Evolutionary conservation across 1,140 invertebrate species (phyloP).

Genomic region (Leptinotarsa defecta): DNA sequence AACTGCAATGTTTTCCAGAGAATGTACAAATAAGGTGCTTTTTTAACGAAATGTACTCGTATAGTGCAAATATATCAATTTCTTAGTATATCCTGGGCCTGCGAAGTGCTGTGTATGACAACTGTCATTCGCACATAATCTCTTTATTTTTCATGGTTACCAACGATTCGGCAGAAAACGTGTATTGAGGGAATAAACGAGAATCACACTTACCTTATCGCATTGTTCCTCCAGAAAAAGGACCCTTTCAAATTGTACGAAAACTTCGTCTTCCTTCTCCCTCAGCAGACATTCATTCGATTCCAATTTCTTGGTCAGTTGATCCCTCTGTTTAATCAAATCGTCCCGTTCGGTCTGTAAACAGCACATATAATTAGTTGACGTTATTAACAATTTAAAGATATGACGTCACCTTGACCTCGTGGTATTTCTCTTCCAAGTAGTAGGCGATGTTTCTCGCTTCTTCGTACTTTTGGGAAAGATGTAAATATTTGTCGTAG

Average conservation of each 20-base stretch:
- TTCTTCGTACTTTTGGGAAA: constrained; percentile 67
- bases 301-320: constrained; percentile 61
- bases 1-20: too few relatives aligned
- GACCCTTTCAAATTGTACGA: constrained; percentile 64
- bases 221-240: constrained; percentile 66
- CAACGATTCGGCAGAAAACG: too few relatives aligned
- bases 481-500: constrained; percentile 67
- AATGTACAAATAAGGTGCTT: too few relatives aligned
- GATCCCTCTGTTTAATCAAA: constrained; percentile 58
- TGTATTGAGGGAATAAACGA: too few relatives aligned
- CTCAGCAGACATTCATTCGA: constrained; percentile 62
- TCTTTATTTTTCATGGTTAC: too few relatives aligned
- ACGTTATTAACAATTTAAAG: neutral
- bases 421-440: constrained; percentile 69
- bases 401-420: constrained; percentile 62
- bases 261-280: constrained; percentile 68
- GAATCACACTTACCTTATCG: constrained; percentile 53
- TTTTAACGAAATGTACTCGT: too few relatives aligned
- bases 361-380: constrained; percentile 13
- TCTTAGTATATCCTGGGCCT: too few relatives aligned
- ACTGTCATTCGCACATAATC: too few relatives aligned
- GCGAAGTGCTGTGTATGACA: too few relatives aligned
- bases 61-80: too few relatives aligned
- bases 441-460: constrained; percentile 66
- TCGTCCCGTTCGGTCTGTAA: constrained; percentile 64